Base-by-base conservation (phyloP, 2,797 vertebrate species). In the Falco peregrinus region DNA sequence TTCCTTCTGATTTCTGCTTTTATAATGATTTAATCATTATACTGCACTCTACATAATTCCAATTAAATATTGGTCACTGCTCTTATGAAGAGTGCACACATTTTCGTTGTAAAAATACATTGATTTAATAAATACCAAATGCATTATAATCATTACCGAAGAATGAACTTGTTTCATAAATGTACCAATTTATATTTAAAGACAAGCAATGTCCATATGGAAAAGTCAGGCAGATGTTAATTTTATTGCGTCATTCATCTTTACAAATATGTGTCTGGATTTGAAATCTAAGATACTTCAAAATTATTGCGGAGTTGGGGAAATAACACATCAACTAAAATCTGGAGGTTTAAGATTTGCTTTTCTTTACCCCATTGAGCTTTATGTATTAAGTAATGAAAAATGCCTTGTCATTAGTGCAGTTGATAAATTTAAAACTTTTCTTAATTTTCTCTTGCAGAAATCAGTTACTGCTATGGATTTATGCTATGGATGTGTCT, bases 341-440 rank as follows among this genome's bases (percentile, higher is more conserved):
- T 91, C 75, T 95, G 37, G 84, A 96, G 65, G 64, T 70, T 98
- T 97, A 85, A 76, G 41, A 76, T 86, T 96, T 95, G 47, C 26
- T 84, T 65, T 95, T 70, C 56, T 88, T 97, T 88, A 97, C 74
- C 89, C 41, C 83, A 74, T 48, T 91, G 91, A 89, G 60, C 64
- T 97, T 95, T 93, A 51, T 89, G n/a, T 89, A 89, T 92, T 91
- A 79, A 85, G 67, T 88, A 96, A 95, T 67, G 57, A 79, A 96
- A 97, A 96, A 95, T 81, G 33, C 47, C 80, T 97, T 97, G 97
- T 96, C 75, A 94, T 95, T 97, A 96, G 64, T 85, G 64, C 7
- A 84, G 68, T 79, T 96, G 89, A 96, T 97, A 96, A 97, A 97
- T 73, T 96, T 97, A 96, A 97, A 97, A 94, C 56, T 91, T 96